phyloP scores from a whole-genome alignment of 2,797 vertebrate species.

The Tinamus major region DNA sequence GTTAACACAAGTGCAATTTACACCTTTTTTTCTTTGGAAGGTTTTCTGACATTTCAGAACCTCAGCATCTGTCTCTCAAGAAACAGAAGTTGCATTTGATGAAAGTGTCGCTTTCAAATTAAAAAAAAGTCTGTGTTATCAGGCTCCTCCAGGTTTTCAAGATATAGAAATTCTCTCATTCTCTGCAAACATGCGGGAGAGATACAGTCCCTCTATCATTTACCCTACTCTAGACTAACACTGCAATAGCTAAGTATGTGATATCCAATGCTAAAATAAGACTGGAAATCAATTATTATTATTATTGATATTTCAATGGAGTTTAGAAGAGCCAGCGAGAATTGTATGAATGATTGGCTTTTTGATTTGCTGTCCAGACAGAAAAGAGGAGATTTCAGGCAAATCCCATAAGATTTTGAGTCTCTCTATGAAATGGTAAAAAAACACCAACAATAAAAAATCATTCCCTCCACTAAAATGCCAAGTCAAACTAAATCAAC shows the following conservation, averaged over 20 bases:
- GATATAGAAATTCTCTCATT: slow-evolving; percentile 28
- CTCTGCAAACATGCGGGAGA: background rate
- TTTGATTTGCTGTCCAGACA: slow-evolving; percentile 29
- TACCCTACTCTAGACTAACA: slow-evolving; percentile 22
- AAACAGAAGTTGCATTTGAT: slow-evolving; percentile 19
- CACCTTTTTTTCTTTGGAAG: background rate
- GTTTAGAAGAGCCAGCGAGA: slow-evolving; percentile 1
- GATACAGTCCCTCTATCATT: slow-evolving; percentile 16
- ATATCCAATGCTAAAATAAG: background rate
- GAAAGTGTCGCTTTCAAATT: slow-evolving; percentile 50
- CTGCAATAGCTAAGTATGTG: slow-evolving; percentile 24
- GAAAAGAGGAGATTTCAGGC: slow-evolving; percentile 4
- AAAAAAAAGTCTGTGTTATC: slow-evolving; percentile 28
- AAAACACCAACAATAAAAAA: background rate
- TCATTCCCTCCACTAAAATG: background rate
- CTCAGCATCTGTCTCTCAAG: slow-evolving; percentile 28
- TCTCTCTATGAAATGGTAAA: background rate
- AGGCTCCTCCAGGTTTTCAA: slow-evolving; percentile 58
- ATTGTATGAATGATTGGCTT: slow-evolving; percentile 15
- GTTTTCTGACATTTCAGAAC: slow-evolving; percentile 24
- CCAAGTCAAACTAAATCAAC: background rate
- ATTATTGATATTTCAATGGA: slow-evolving; percentile 22
- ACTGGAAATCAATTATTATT: slow-evolving; percentile 54
- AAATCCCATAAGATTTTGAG: background rate
- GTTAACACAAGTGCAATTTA: background rate